Conservation (phyloP, 1,140 invertebrate species). For the Chrysoperla carnea region DNA sequence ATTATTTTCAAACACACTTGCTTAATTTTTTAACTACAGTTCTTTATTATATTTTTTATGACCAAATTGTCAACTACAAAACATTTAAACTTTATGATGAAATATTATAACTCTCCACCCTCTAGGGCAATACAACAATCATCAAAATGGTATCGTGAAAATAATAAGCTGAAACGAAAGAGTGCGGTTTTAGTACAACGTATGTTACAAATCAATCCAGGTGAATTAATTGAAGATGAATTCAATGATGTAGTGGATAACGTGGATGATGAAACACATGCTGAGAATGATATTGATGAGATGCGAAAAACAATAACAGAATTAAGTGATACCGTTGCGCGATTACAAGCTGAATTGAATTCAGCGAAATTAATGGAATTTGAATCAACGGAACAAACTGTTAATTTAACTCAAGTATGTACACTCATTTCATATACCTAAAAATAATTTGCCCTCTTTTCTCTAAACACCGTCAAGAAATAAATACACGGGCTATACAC, state of each 20-base stretch:
- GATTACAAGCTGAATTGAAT: constrained; percentile 45
- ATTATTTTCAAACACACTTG: neutral
- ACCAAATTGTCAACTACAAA: neutral
- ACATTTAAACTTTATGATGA: neutral
- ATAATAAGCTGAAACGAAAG: constrained; percentile 43
- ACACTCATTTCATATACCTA: too few relatives aligned
- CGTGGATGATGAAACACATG: constrained; percentile 30
- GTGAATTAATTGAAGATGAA: constrained; percentile 20
- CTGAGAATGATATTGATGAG: constrained; percentile 44
- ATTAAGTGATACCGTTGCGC: constrained; percentile 40
- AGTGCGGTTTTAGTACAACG: constrained; percentile 40
- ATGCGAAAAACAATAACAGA: constrained; percentile 43
- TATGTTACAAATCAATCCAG: constrained; percentile 22
- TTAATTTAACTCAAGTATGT: constrained; percentile 26
- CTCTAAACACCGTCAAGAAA: too few relatives aligned
- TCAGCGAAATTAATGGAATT: constrained; percentile 44
- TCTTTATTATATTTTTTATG: neutral
- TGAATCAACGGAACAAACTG: constrained; percentile 43
- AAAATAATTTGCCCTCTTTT: too few relatives aligned
- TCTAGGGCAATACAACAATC: constrained; percentile 33
- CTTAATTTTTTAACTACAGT: constrained; percentile 1
- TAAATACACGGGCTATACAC: too few relatives aligned
- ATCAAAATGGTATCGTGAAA: constrained; percentile 55
- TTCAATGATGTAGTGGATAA: constrained; percentile 21
- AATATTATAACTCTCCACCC: neutral